Base-by-base conservation (phyloP, 2,888 invertebrate species). In the Terebella lapidaria region DNA sequence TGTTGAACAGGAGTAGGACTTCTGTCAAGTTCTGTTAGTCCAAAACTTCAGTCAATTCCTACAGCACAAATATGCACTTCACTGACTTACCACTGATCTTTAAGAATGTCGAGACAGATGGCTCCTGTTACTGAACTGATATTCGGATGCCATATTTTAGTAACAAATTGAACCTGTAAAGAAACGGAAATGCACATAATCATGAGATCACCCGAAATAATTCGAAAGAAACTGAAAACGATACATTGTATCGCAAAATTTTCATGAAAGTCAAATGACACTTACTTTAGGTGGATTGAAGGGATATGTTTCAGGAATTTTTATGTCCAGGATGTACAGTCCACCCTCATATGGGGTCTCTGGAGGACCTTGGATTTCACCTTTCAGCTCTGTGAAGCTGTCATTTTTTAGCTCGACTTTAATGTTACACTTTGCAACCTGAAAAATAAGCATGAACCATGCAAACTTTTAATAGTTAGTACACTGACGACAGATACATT, bases 91-190 rank as follows among this genome's bases (percentile, higher is more conserved):
- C 84, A 84, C 67, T 85, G 83, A 68, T 84, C 83, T 85, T 97
- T 97, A 60, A 99, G 84, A 75, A 99, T 99, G 82, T 99, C 99
- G 81, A 99, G 85, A 82, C 99, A 99, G 75, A 99, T 97, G 55
- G 94, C 95, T 35, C 85, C 84, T 0, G 99, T 99, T 20, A 94
- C 96, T 20, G 96, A 96, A 56, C 96, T 96, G 75, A 99, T 95
- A 83, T 99, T 99, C 58, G 99, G 99, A 84, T 99, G 99, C 99
- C 99, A 99, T 80, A 99, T 94, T 84, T 91, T 93, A 65, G 97
- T 99, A 70, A 91, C 86, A 84, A 99, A 99, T 70, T 92, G 88
- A 67, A 97, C 93, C 94, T 95, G 42, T 35, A n/a, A 15, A 35
- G 42, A 35, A 10, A n/a, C n/a, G 42, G 10, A n/a, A n/a, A n/a